Percentiles rank a stretch among this genome's conserved stretches.
These are phyloP conservation scores for Zoroaster sp. DNA, from an alignment of 53 echinoderm and acorn worm genomes.

Conservation along the genomic window DNA sequence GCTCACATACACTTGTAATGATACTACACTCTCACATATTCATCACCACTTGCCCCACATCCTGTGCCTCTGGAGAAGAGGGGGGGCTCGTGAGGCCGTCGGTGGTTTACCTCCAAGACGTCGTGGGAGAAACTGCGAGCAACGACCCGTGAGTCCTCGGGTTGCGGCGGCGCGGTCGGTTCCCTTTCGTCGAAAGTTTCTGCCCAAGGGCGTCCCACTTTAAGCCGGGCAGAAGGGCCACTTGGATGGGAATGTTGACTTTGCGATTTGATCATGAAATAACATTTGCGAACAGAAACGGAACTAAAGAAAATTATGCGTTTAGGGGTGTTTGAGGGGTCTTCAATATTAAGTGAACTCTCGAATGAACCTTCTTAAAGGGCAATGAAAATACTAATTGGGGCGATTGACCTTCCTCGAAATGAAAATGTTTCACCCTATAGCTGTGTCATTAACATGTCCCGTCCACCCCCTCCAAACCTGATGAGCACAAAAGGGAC, in stretches of 20 bases:
- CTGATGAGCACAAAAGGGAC: no score
- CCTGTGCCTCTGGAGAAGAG: neutral
- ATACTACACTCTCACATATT: constrained; percentile 15
- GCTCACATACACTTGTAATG: neutral
- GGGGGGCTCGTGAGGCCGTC: neutral
- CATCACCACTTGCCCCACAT: constrained; percentile 30
- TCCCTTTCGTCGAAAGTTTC: neutral
- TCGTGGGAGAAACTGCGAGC: neutral
- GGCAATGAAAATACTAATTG: neutral
- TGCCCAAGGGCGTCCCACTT: constrained; percentile 15
- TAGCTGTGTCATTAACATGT: no score
- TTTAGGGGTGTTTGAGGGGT: neutral
- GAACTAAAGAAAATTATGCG: neutral
- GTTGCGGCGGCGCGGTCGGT: neutral
- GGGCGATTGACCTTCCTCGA: neutral
- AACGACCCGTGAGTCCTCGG: neutral
- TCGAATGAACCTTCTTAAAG: neutral
- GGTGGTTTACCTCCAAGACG: constrained; percentile 5
- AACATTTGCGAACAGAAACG: constrained; percentile 3
- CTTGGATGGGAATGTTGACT: constrained; percentile 20
- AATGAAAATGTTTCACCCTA: no score
- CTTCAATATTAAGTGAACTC: neutral
- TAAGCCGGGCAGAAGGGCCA: neutral
- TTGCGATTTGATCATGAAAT: constrained; percentile 38
- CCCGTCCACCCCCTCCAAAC: no score